Conservation (phyloP, 2,797 vertebrate genomes). For the Ptychobarbus kaznakovi region DNA sequence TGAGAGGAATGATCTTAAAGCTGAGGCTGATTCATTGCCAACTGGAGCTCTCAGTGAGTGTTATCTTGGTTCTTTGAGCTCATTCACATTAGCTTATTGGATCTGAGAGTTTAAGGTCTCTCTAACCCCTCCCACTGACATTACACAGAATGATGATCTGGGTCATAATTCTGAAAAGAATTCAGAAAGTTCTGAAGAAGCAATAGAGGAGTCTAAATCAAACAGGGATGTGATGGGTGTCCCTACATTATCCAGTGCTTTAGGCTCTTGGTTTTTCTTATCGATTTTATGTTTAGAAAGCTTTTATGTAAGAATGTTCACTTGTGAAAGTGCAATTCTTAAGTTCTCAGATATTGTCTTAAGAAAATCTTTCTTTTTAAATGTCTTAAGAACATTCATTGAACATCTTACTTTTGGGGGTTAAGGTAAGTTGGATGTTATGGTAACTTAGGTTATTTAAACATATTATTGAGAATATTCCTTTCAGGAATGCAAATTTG, state of each 20-base stretch:
- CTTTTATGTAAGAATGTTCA: neutral
- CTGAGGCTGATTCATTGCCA: constrained; percentile 33
- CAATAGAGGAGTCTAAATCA: constrained; percentile 34
- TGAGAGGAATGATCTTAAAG: constrained; percentile 17
- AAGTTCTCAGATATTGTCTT: neutral
- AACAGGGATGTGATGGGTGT: constrained; percentile 26
- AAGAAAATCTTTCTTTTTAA: neutral
- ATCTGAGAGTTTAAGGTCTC: constrained; percentile 46
- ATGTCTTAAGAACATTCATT: too few species aligned
- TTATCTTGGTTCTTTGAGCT: constrained; percentile 49
- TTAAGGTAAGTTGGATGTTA: neutral
- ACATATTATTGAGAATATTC: neutral
- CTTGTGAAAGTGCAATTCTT: neutral
- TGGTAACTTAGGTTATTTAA: neutral
- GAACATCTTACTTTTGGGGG: neutral
- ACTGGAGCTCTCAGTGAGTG: constrained; percentile 24
- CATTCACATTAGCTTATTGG: constrained; percentile 40
- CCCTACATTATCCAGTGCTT: neutral
- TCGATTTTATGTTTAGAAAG: too few species aligned
- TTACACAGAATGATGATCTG: constrained; percentile 6
- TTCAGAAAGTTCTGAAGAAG: constrained; percentile 54
- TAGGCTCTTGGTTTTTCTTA: neutral
- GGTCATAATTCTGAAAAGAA: constrained; percentile 4
- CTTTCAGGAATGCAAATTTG: neutral
- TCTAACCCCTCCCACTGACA: constrained; percentile 27